Evolutionary conservation across 2,113 vertebrate species (phyloP), one percentile per base, ranked within the genome.

Genomic region (Mormoops blainvillei): DNA sequence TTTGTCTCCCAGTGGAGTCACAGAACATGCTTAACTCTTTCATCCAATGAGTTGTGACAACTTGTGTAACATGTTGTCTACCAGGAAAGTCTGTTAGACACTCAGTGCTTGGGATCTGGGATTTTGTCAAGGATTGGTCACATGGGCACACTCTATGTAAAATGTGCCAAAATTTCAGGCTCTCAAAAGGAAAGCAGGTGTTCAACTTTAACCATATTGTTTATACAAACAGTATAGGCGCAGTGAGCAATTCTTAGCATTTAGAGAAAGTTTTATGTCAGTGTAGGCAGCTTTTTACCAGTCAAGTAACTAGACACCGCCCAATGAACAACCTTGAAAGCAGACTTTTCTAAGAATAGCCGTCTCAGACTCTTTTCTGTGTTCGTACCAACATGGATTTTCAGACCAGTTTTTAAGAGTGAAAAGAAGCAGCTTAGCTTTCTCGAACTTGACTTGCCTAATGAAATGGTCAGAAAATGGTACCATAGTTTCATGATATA

Each of bases 381-480:
- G 38, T 28, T 28, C 26, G 24, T 36, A 82, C 28, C 26, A 31
- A 45, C 13, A 48, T 16, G 67, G 48, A 94, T 33, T 82, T 95
- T 52, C 10, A 20, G 36, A 28, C 26, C 5, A 67, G 11, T 83
- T 91, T 95, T 73, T 45, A 94, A 93, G 16, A n/a, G 38, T 77
- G 13, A 68, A 8, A n/a, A 91, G 50, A 96, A 93, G 61, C 19
- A 48, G 16, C 36, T 93, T 77, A 78, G 52, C 20, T 88, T 81
- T 95, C 73, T 15, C 61, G 58, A 88, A 52, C 12, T 83, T 96
- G 48, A 92, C 71, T 94, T 88, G 33, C 50, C 85, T 89, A 91
- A 52, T 68, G n/a, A 95, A 94, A 87, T 58, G 80, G 43, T 86
- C 73, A 94, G 77, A 85, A 86, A 86, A 87, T 63, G 33, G 43